These are phyloP conservation scores for Oreocharis arfaki DNA, from an alignment of 2,113 vertebrate species.

Conservation along the genomic window DNA sequence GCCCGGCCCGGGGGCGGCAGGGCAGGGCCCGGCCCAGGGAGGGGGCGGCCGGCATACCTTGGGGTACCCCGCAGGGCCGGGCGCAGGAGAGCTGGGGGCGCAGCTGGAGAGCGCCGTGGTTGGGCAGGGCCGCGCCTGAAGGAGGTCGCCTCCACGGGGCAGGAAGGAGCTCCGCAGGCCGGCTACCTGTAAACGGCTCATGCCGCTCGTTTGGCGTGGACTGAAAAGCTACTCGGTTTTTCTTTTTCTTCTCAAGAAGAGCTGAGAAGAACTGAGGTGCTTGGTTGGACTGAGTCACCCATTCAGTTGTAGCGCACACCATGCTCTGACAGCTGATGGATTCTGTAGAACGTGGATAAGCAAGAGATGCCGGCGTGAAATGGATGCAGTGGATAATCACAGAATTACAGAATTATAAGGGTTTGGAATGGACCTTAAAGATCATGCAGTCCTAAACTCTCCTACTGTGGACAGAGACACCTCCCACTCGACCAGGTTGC, in stretches of 20 bases:
- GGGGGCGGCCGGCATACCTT: too few species aligned
- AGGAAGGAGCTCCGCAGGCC: too few species aligned
- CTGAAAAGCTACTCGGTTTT: background rate
- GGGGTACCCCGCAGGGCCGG: fast-evolving
- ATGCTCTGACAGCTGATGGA: background rate
- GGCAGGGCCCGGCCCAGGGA: too few species aligned
- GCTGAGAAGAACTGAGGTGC: background rate
- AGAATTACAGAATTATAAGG: background rate
- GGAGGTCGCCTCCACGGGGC: too few species aligned
- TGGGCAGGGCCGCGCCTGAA: background rate
- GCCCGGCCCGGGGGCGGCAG: too few species aligned
- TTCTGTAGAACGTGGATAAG: background rate
- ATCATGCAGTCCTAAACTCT: background rate
- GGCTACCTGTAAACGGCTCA: too few species aligned
- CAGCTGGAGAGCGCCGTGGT: too few species aligned
- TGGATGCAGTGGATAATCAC: background rate
- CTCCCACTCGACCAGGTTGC: background rate
- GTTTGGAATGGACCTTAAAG: background rate
- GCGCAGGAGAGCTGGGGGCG: background rate
- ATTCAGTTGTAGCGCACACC: fast-evolving
- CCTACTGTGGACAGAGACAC: background rate
- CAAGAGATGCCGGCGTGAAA: background rate
- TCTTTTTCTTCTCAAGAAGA: background rate
- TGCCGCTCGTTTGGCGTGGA: too few species aligned
- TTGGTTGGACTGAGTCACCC: background rate